Evolutionary conservation across 1,140 invertebrate species (phyloP), one percentile per base, ranked within the genome.

Genomic region (Drosophila equinoxialis): DNA sequence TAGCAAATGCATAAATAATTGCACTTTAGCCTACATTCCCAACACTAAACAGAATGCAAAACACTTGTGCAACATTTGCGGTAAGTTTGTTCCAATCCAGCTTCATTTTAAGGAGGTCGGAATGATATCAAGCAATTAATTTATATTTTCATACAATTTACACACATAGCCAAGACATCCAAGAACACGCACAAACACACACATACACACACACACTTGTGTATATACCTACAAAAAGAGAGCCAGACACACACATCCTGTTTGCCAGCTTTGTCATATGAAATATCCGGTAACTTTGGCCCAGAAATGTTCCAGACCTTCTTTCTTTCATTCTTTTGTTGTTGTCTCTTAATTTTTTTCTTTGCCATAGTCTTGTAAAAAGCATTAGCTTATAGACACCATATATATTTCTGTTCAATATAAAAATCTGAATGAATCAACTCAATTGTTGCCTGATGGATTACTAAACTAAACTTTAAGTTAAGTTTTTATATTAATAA

Each of bases 1-100:
- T 58, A 76, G 76, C 57, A 77, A 83, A 58, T 83, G 80, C 80
- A 83, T 79, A 83, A 84, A 77, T 79, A 78, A 83, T 84, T 54
- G 66, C 45, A 51, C 10, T 39, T 39, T 39, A 13, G 37, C 4
- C 37, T 39, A 39, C 37, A 39, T 39, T 39, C 4, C 37, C 3
- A 10, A 37, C 35, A 11, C 35, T 11, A 8, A 8, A 37, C 37
- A 39, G 11, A 11, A 17, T 14, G 14, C 6, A 48, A 48, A 51
- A 51, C 45, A 20, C 45, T 51, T 51, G 45, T 51, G 45, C 45
- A 51, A 23, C 17, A 51, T 51, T 20, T 51, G 45, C 11, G 45
- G 45, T 7, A 48, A 48, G n/a, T 45, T 2, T 45, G 42, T 14
- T 7, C n/a, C 6, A 45, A 45, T 5, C 30, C 6, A 30, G 42